Evolutionary conservation across 1,140 invertebrate genomes (phyloP).

Genomic region (Lasioglossum albipes): DNA sequence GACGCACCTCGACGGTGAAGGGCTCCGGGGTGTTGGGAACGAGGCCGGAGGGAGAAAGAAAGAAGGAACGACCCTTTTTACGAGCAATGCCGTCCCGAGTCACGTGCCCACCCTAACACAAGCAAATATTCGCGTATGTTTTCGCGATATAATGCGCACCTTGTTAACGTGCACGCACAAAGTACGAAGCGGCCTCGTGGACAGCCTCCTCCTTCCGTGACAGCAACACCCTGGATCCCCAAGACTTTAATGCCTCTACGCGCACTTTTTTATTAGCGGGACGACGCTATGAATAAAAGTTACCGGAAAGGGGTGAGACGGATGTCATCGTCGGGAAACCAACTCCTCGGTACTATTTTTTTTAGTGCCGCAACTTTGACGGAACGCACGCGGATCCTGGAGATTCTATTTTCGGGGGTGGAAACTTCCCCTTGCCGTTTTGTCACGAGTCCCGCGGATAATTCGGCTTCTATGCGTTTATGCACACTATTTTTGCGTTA

Average conservation of each 20-base stretch:
- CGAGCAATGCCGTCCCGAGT: slow-evolving; percentile 37
- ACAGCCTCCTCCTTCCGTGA: slow-evolving; percentile 1
- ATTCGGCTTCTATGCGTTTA: neutral
- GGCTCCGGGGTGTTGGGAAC: neutral
- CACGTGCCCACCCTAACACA: slow-evolving; percentile 19
- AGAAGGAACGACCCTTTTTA: slow-evolving; percentile 45
- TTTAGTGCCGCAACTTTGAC: neutral
- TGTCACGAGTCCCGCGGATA: too few relatives aligned
- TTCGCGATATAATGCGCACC: slow-evolving; percentile 67
- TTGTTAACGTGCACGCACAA: slow-evolving; percentile 61
- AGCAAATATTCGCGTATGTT: slow-evolving; percentile 54
- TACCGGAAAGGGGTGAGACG: slow-evolving; percentile 50
- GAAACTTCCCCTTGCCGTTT: too few relatives aligned
- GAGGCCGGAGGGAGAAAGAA: slow-evolving; percentile 11
- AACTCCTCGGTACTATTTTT: neutral
- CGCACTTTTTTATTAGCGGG: slow-evolving; percentile 69
- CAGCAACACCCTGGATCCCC: neutral
- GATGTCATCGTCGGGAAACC: slow-evolving; percentile 30
- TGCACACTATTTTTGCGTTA: neutral
- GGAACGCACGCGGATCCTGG: neutral
- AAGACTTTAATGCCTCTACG: slow-evolving; percentile 67
- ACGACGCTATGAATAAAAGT: slow-evolving; percentile 70
- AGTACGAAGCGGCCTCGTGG: slow-evolving; percentile 4
- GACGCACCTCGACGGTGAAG: neutral
- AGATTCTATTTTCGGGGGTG: neutral